Percentiles rank a stretch among this genome's conserved stretches.
These are phyloP conservation scores for Peromyscus melanophrys DNA, from an alignment of 2,797 vertebrate species.

Conservation along the genomic window DNA sequence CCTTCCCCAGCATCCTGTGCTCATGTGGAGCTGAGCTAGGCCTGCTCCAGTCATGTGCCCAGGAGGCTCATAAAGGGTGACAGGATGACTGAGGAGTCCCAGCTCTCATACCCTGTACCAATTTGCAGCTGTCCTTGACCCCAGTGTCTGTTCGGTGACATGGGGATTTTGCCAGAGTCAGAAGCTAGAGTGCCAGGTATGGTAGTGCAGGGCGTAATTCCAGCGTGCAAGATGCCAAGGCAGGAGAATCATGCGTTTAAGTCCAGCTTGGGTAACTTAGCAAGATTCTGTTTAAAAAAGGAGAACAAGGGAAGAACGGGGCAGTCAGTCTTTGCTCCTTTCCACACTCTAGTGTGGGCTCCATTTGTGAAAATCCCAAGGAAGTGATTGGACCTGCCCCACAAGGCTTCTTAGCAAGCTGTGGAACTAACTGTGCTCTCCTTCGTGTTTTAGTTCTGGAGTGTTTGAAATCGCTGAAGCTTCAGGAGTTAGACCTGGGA, in stretches of 20 bases:
- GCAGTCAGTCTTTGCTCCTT: fast-evolving
- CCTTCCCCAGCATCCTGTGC: not conserved
- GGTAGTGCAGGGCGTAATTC: not conserved
- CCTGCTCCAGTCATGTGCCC: not conserved
- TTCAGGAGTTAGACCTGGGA: constrained; percentile 94
- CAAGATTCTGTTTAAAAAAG: not conserved
- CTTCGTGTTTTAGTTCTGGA: constrained; percentile 93
- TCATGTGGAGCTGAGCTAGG: not conserved
- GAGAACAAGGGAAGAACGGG: not conserved
- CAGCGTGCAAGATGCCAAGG: not conserved
- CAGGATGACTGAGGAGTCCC: not conserved
- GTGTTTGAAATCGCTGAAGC: constrained; percentile 96
- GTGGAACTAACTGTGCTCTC: not conserved
- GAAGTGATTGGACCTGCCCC: fast-evolving
- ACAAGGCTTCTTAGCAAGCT: fast-evolving
- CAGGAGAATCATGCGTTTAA: not conserved
- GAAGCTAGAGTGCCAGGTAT: not conserved
- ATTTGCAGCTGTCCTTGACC: not conserved
- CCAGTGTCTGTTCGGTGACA: no score
- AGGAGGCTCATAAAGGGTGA: no score
- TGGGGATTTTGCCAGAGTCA: no score
- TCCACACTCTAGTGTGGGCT: not conserved
- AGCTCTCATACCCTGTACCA: not conserved
- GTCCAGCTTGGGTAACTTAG: not conserved
- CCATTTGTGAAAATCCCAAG: not conserved